phyloP scores from a whole-genome alignment of 2,797 vertebrate genomes.

The Rachycentron canadum region DNA sequence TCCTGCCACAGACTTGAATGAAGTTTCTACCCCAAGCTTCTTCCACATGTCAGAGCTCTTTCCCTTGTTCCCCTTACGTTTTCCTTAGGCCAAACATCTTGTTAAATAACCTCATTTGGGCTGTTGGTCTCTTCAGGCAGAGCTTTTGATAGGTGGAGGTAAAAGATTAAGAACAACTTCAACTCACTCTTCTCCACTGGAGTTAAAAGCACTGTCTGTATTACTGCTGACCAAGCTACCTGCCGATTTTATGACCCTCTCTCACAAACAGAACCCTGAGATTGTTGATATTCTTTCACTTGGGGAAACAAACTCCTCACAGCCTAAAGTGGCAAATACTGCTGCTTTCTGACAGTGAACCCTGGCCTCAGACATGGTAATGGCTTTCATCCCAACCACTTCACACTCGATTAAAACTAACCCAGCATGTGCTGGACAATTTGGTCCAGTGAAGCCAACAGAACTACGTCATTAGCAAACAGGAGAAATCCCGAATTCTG shows the following conservation, averaged over 20 bases:
- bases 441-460: background rate
- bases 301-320: background rate
- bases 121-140: slow-evolving; percentile 3
- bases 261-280: slow-evolving; percentile 5
- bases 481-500: too few relatives aligned
- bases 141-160: background rate
- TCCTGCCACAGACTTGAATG: background rate
- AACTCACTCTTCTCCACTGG: background rate
- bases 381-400: background rate
- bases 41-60: background rate
- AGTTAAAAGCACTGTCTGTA: background rate
- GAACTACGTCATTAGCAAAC: background rate
- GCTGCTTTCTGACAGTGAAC: slow-evolving; percentile 1
- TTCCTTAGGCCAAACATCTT: background rate
- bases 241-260: background rate
- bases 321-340: slow-evolving; percentile 2
- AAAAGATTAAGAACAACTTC: background rate
- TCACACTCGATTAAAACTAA: slow-evolving; percentile 1
- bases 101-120: background rate
- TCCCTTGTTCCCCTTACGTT: background rate
- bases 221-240: background rate
- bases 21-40: background rate
- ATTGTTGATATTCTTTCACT: background rate
- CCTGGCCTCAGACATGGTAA: background rate
- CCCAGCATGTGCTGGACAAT: background rate